A percentile compares a stretch with the other conserved stretches of the same genome.
Conservation (phyloP, 2,113 vertebrate species). For the Platichthys flesus region DNA sequence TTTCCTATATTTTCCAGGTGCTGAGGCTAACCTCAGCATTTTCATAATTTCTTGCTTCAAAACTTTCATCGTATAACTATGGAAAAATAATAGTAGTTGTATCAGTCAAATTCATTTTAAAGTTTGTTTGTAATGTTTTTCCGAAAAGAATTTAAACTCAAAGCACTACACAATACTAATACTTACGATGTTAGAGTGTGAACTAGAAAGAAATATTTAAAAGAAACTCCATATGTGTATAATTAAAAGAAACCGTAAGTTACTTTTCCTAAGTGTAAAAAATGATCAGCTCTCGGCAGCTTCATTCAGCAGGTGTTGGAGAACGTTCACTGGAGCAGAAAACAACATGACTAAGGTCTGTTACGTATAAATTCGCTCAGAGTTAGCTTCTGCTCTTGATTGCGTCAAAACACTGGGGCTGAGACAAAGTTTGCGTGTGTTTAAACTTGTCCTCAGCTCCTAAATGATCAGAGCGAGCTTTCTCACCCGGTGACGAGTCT, state of each 20-base stretch:
- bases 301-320: constrained; percentile 9
- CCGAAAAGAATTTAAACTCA: no score
- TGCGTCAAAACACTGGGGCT: background rate
- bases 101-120: no score
- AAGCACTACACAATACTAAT: background rate
- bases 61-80: background rate
- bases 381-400: background rate
- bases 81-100: background rate
- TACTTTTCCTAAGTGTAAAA: no score
- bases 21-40: no score
- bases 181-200: background rate
- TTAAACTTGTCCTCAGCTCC: background rate
- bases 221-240: background rate
- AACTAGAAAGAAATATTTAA: background rate
- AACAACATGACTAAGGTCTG: constrained; percentile 24
- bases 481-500: background rate
- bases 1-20: no score
- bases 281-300: background rate
- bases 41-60: no score
- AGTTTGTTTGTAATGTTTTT: no score
- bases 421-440: constrained; percentile 16
- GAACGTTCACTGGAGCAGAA: constrained; percentile 10
- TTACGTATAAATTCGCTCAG: constrained; percentile 1
- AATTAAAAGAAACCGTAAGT: background rate
- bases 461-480: constrained; percentile 6